phyloP scores from a whole-genome alignment of 1,140 invertebrate genomes.

The Zaprionus africanus region DNA sequence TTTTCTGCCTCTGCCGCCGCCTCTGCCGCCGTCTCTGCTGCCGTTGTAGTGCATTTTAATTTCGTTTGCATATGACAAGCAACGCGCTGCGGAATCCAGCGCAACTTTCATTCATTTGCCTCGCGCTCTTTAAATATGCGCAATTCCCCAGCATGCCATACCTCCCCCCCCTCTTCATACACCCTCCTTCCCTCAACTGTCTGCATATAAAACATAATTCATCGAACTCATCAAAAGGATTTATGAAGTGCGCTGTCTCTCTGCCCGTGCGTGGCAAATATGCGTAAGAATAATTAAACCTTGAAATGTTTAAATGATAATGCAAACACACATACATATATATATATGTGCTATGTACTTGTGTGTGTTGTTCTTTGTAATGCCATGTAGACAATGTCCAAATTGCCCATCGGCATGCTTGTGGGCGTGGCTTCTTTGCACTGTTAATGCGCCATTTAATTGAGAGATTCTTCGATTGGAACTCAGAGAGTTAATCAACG shows the following conservation, averaged over 20 bases:
- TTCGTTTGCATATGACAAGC: conserved; percentile 81
- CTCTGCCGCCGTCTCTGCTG: neutral
- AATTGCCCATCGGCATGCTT: neutral
- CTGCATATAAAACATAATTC: conserved; percentile 62
- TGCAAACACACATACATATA: neutral
- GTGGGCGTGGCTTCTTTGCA: neutral
- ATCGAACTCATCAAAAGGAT: conserved; percentile 77
- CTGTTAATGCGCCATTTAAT: neutral
- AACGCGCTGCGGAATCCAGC: conserved; percentile 63
- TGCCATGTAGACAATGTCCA: neutral
- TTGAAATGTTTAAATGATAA: conserved; percentile 33
- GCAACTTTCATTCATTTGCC: conserved; percentile 75
- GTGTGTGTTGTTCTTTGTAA: neutral
- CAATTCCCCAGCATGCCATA: conserved; percentile 22
- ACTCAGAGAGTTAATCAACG: neutral
- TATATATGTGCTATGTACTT: neutral
- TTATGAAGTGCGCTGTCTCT: conserved; percentile 55
- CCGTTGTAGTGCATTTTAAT: conserved; percentile 79
- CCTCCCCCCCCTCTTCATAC: neutral
- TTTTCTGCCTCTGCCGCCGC: conserved; percentile 49
- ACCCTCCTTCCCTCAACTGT: neutral
- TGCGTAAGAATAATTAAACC: conserved; percentile 50
- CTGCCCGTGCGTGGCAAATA: conserved; percentile 28
- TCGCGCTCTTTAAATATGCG: conserved; percentile 74
- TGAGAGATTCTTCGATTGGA: neutral